phyloP scores from a whole-genome alignment of 2,888 invertebrate genomes.

The Amitus sp. region DNA sequence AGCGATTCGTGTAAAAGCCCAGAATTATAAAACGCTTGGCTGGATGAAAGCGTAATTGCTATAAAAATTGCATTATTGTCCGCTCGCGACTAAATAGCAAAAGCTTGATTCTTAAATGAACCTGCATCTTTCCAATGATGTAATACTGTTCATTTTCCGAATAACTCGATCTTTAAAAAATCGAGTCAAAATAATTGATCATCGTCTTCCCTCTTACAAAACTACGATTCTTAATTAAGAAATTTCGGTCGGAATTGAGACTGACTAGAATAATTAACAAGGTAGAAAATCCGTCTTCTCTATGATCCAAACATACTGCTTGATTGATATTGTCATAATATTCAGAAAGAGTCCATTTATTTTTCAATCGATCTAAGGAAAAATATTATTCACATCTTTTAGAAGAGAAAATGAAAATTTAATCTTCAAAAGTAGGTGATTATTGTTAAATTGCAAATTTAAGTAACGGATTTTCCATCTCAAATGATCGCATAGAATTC shows the following conservation, averaged over 20 bases:
- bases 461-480: not conserved
- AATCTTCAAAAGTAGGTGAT: too few relatives aligned
- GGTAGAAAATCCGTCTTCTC: constrained; percentile 15
- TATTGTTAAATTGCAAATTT: not conserved
- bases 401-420: constrained; percentile 9
- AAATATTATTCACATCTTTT: not conserved
- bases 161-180: not conserved
- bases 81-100: constrained; percentile 2
- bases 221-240: too few relatives aligned
- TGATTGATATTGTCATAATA: too few relatives aligned
- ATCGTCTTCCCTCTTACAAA: not conserved
- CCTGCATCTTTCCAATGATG: not conserved
- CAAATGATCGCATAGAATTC: not conserved
- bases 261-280: constrained; percentile 46
- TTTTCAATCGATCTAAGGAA: too few relatives aligned
- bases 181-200: not conserved
- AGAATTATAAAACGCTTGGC: not conserved
- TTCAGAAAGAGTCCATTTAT: too few relatives aligned
- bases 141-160: not conserved
- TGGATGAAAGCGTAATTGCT: not conserved
- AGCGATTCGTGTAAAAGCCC: too few relatives aligned
- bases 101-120: not conserved
- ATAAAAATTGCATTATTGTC: constrained; percentile 13
- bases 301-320: too few relatives aligned
- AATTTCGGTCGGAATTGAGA: not conserved